These are phyloP conservation scores for Thereva unica DNA, from an alignment of 2,888 invertebrate species.

Conservation along the genomic window DNA sequence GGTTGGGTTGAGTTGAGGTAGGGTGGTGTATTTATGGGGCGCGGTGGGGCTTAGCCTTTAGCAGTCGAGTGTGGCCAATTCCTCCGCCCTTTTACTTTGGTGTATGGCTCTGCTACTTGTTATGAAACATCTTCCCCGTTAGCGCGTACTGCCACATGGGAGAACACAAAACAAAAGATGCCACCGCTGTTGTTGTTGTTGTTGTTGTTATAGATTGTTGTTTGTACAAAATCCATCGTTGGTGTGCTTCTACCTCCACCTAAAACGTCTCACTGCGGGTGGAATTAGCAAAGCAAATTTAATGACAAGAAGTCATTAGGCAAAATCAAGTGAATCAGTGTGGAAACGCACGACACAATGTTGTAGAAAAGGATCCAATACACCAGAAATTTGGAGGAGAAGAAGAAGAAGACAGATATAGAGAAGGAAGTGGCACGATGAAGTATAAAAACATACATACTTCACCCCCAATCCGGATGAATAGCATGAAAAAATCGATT, in stretches of 20 bases:
- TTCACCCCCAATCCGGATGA: constrained; percentile 17
- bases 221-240: constrained; percentile 9
- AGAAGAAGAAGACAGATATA: not conserved
- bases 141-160: too few species aligned
- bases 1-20: too few species aligned
- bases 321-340: constrained; percentile 32
- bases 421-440: not conserved
- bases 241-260: constrained; percentile 2
- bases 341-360: constrained; percentile 11
- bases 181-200: too few species aligned
- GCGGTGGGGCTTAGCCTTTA: too few species aligned
- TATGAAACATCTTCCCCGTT: too few species aligned
- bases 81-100: too few species aligned
- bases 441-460: constrained; percentile 21
- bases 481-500: constrained; percentile 29
- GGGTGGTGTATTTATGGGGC: too few species aligned
- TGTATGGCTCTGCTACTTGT: too few species aligned
- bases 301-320: constrained; percentile 40
- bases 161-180: too few species aligned
- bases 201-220: too few species aligned
- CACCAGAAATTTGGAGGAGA: too few species aligned
- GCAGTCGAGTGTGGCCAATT: too few species aligned
- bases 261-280: constrained; percentile 15
- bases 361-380: not conserved
- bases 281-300: constrained; percentile 38